Evolutionary conservation across 2,797 vertebrate genomes (phyloP).

Genomic region (Malacoraja senta): DNA sequence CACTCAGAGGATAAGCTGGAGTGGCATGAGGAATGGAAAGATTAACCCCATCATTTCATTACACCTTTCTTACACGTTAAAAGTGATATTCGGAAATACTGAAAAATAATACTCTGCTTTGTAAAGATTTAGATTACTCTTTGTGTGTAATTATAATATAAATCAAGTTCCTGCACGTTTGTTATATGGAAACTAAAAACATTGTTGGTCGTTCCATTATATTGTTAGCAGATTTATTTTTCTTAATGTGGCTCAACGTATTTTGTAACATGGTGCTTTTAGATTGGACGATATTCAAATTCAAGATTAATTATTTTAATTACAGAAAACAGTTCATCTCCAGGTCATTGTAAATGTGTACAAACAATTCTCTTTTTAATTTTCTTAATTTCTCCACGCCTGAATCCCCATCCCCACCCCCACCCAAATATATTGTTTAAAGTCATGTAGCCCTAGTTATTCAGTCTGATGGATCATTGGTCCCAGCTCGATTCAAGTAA

Average conservation of each 20-base stretch:
- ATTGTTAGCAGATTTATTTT: background rate
- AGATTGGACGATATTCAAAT: background rate
- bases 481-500: no score
- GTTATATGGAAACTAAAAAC: background rate
- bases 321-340: background rate
- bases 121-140: background rate
- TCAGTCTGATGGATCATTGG: no score
- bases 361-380: background rate
- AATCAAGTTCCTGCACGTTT: background rate
- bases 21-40: background rate
- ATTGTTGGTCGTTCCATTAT: background rate
- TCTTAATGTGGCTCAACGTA: background rate
- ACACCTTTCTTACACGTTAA: background rate
- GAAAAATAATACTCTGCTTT: slow-evolving; percentile 21
- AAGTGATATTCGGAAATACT: background rate
- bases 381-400: no score
- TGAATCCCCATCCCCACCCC: no score
- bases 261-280: background rate
- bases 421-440: no score
- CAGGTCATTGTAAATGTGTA: background rate
- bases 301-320: no score
- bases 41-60: background rate
- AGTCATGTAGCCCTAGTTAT: no score
- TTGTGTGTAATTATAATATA: background rate
- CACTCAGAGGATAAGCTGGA: background rate